phyloP scores from a whole-genome alignment of 2,797 vertebrate genomes.

The Hypotaenidia okinawae region DNA sequence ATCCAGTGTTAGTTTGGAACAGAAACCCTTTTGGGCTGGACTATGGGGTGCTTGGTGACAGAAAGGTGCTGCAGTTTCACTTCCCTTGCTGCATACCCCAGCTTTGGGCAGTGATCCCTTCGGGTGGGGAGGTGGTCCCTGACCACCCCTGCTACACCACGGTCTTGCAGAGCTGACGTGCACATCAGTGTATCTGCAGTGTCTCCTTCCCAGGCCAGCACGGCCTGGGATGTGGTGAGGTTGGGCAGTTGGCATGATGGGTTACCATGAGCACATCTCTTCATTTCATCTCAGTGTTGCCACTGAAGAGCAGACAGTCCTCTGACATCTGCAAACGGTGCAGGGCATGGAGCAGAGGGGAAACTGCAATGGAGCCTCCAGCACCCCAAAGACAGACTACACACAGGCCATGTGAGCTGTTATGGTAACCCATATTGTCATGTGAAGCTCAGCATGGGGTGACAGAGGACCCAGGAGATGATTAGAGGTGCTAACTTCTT shows the following conservation, averaged over 20 bases:
- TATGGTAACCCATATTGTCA: no score
- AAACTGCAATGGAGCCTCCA: neutral
- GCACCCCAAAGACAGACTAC: no score
- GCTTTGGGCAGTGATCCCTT: neutral
- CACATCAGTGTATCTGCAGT: neutral
- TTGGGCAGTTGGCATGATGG: no score
- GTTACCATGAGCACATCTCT: rapidly evolving
- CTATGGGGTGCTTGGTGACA: rapidly evolving
- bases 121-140: neutral
- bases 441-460: neutral
- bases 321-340: neutral
- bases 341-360: neutral
- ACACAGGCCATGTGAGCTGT: neutral
- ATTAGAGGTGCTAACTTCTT: neutral
- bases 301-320: neutral
- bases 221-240: neutral
- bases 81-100: no score
- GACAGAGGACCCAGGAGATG: neutral
- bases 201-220: neutral
- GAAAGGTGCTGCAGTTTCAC: neutral
- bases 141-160: neutral
- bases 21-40: neutral
- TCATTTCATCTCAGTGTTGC: neutral
- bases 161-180: rapidly evolving
- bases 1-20: neutral